Conservation (phyloP, 2,113 vertebrate species). For the Gallinago jamesoni region DNA sequence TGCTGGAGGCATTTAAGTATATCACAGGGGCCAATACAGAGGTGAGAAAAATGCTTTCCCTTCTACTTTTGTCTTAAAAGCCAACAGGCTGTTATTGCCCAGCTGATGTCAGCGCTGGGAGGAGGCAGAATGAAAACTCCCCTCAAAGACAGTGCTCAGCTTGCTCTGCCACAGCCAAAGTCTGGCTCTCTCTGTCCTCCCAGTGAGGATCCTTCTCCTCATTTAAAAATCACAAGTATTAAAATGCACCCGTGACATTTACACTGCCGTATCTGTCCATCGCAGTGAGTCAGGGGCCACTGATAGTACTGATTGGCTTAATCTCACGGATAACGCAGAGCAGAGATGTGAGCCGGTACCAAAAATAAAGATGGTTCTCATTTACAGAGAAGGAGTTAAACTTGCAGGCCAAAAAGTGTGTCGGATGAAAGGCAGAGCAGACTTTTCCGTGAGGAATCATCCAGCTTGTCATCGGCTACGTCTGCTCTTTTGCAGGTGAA, state of each 20-base stretch:
- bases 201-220: rapidly evolving
- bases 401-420: not conserved
- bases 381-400: not conserved
- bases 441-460: not conserved
- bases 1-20: not conserved
- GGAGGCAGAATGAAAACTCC: not conserved
- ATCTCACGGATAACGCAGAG: not conserved
- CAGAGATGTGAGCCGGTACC: not conserved
- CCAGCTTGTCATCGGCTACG: not conserved
- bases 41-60: not conserved
- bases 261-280: rapidly evolving
- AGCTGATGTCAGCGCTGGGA: not conserved
- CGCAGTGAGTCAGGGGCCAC: not conserved
- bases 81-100: not conserved
- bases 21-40: not conserved
- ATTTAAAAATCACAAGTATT: not conserved
- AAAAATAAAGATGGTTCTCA: not conserved
- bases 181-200: not conserved
- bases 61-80: not conserved
- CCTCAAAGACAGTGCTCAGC: not conserved
- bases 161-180: not conserved
- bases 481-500: not conserved
- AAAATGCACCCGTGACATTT: not conserved
- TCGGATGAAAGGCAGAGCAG: not conserved
- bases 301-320: not conserved